Conservation (phyloP, 2,888 invertebrate species). For the Ormyrus labotus region DNA sequence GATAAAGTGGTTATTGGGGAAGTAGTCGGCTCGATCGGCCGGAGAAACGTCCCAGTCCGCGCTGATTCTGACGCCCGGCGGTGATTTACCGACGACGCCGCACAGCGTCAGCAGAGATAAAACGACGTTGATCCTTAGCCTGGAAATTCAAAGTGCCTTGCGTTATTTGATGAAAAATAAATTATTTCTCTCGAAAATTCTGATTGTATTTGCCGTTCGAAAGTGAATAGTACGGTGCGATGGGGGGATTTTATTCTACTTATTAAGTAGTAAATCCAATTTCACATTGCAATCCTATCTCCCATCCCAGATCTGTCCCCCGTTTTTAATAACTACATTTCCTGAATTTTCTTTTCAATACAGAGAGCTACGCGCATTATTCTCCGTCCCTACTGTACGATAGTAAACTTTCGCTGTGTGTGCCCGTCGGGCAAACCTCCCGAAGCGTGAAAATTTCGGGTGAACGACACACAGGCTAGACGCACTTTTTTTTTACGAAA, state of each 20-base stretch:
- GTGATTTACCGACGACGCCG: neutral
- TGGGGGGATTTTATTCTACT: no score
- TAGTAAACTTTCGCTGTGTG: slow-evolving; percentile 30
- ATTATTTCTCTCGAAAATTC: no score
- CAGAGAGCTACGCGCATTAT: no score
- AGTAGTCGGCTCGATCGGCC: slow-evolving; percentile 60
- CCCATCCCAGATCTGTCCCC: no score
- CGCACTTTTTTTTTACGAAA: slow-evolving; percentile 28
- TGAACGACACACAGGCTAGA: slow-evolving; percentile 46
- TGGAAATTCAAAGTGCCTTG: slow-evolving; percentile 6
- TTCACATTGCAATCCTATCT: no score
- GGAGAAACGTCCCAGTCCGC: slow-evolving; percentile 68
- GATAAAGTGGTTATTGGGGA: slow-evolving; percentile 60
- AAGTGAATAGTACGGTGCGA: no score
- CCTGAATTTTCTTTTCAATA: no score
- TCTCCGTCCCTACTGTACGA: no score
- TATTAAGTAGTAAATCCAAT: no score
- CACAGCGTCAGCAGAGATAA: slow-evolving; percentile 8
- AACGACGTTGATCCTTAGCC: slow-evolving; percentile 19
- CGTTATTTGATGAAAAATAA: slow-evolving; percentile 9
- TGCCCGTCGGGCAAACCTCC: slow-evolving; percentile 5
- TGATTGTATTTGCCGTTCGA: no score
- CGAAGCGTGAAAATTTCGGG: slow-evolving; percentile 57
- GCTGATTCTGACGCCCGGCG: slow-evolving; percentile 55
- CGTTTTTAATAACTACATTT: no score